A percentile compares a stretch with the other conserved stretches of the same genome.
Evolutionary conservation across 2,113 vertebrate species (phyloP).

Genomic region (Amazona guildingii): DNA sequence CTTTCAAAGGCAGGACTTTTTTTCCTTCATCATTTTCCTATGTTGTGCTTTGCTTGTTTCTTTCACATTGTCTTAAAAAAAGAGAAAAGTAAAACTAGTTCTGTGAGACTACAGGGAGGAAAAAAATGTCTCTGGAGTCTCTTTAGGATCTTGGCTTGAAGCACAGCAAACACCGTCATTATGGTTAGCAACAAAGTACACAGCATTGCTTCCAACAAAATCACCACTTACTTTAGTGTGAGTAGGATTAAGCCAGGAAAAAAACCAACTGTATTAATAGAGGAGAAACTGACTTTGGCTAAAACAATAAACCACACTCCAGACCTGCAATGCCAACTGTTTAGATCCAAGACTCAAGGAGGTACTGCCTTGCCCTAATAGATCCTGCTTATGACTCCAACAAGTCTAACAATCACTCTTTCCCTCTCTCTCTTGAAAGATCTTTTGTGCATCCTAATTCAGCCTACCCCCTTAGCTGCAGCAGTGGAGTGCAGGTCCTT

Average conservation of each 20-base stretch:
- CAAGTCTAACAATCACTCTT: not conserved
- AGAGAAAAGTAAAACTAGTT: slow-evolving; percentile 25
- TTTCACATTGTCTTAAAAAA: not conserved
- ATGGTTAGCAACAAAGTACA: slow-evolving; percentile 31
- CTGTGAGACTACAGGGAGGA: not conserved
- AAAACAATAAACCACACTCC: not conserved
- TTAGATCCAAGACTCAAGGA: not conserved
- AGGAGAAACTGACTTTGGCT: slow-evolving; percentile 10
- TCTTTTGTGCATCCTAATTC: slow-evolving; percentile 8
- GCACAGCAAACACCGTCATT: not conserved
- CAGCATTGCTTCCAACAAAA: not conserved
- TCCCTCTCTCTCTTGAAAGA: not conserved
- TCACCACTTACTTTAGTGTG: not conserved
- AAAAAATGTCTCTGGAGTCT: not conserved
- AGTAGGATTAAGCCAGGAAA: slow-evolving; percentile 26
- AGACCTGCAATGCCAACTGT: not conserved
- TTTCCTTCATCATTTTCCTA: not conserved
- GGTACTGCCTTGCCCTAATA: not conserved
- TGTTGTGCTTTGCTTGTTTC: slow-evolving; percentile 15
- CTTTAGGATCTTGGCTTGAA: slow-evolving; percentile 19
- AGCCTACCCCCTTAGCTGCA: not conserved
- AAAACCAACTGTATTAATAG: not conserved
- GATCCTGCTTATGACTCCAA: not conserved
- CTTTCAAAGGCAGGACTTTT: slow-evolving; percentile 31
- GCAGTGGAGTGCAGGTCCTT: not conserved